Base-by-base conservation (phyloP, 2,888 invertebrate genomes). In the Cabera pusaria region DNA sequence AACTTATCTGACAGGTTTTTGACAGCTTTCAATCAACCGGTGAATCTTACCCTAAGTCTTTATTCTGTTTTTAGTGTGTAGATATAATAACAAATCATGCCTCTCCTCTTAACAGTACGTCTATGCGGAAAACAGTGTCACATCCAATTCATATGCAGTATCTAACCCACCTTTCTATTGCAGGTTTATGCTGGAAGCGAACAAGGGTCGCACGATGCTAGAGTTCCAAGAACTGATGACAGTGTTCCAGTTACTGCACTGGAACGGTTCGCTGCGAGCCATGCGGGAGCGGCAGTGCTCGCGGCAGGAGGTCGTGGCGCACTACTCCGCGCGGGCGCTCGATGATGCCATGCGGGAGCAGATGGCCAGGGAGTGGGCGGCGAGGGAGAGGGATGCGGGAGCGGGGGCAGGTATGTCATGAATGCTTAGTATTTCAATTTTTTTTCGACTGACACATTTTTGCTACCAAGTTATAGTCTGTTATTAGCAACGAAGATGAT, bases 221-320 rank as follows among this genome's bases (percentile, higher is more conserved):
- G 97, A 98, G 81, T 98, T 97, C 90, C 97, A 98, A 82, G 97
- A 98, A 77, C 87, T 98, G 64, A 98, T 98, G 98, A 98, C 97
- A n/a, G 97, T 98, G 26, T 98, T 98, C 85, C 97, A 98, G 85
- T 90, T 98, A 54, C 90, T 98, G 32, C 98, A 98, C 83, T 98
- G 98, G 98, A 98, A 98, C 78, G 98, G 98, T n/a, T 97, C 96
- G 54, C 83, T 98, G 59, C 96, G 97, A 61, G 97, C 97, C 23
- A 97, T 98, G 97, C 91, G 97, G 25, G 97, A 98, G 79, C 91
- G 97, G 23, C 97, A 97, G 77, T 98, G 98, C 82, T 97, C 97
- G 44, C 91, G 97, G 56, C 97, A 97, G 75, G 97, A 97, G 78
- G 76, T 84, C 20, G 96, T 97, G 8, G 96, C 97, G 25, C 97